Evolutionary conservation across 2,797 vertebrate genomes (phyloP), one percentile per base, ranked within the genome.

Genomic region (Dryobates pubescens): DNA sequence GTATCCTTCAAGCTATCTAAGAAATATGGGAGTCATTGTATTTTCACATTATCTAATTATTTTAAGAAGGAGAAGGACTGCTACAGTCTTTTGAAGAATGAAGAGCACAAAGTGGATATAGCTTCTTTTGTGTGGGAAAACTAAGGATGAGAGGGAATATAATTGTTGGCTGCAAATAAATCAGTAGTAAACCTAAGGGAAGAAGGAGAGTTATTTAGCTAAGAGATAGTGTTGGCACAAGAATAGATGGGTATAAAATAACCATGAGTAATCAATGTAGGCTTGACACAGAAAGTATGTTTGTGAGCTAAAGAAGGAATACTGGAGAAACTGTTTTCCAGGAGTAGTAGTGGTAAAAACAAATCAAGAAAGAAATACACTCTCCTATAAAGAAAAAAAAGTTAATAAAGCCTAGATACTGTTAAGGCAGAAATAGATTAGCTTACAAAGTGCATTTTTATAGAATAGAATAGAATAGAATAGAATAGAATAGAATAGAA

Each of bases 381-480:
- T 13, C 8, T 49, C 10, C 4, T 38, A 47, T 6, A 63, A 47
- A 57, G 13, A 34, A 16, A 4, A 32, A 19, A 20, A 5, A 1
- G 1, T 38, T 38, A 0, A 9, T 61, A 78, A 67, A 23, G 0
- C 3, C 11, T 36, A 26, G 10, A 4, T 43, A 16, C 41, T 43
- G 0, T n/a, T 71, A 74, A 38, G 18, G 45, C 12, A 73, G 13
- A 56, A 51, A 70, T 6, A 14, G 5, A 19, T 36, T 71, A 23
- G 17, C 68, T 75, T 58, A 72, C 58, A 17, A 86, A 83, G n/a
- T 64, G 5, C 14, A n/a, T 63, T 83, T 26, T 22, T 23, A 12
- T 36, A 10, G 36, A 36, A 36, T 10, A 10, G 36, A 36, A 36
- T 10, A 10, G 36, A 36, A 36, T 36, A 10, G 36, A 36, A 36